These are phyloP conservation scores for Nomada hirtipes DNA, from an alignment of 2,888 invertebrate species.

Conservation along the genomic window DNA sequence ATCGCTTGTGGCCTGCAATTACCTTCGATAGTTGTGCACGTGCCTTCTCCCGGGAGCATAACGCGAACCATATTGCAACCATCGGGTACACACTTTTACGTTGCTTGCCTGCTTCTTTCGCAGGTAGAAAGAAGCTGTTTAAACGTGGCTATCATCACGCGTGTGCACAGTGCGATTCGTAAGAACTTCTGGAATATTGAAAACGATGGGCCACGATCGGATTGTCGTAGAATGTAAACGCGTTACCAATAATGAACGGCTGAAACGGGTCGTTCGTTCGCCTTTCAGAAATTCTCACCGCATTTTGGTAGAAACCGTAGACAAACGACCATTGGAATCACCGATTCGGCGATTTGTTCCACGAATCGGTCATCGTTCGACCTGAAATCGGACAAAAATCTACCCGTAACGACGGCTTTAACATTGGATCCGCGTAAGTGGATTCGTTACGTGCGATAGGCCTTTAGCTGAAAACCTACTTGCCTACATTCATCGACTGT, in stretches of 20 bases:
- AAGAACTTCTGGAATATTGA: background rate
- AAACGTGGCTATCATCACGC: background rate
- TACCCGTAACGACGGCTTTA: constrained; percentile 29
- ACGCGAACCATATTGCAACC: constrained; percentile 18
- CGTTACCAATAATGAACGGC: background rate
- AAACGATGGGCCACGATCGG: background rate
- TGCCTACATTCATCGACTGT: constrained; percentile 68
- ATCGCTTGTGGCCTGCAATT: constrained; percentile 30
- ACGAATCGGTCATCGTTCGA: constrained; percentile 30
- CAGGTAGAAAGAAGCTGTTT: background rate
- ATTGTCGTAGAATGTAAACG: background rate
- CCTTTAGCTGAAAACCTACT: constrained; percentile 68
- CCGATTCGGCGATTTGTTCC: constrained; percentile 39
- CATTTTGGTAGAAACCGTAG: background rate
- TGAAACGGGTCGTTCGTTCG: constrained; percentile 20
- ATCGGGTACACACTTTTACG: background rate
- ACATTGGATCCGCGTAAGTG: constrained; percentile 48
- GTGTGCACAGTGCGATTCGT: background rate
- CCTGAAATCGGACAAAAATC: constrained; percentile 54
- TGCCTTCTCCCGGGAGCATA: constrained; percentile 12
- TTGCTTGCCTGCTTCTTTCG: background rate
- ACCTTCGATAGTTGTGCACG: constrained; percentile 18
- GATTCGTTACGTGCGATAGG: constrained; percentile 46
- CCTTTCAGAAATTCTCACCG: constrained; percentile 39
- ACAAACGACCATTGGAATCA: constrained; percentile 32